Conservation (phyloP, 2,797 vertebrate genomes). For the Borostomias antarcticus region DNA sequence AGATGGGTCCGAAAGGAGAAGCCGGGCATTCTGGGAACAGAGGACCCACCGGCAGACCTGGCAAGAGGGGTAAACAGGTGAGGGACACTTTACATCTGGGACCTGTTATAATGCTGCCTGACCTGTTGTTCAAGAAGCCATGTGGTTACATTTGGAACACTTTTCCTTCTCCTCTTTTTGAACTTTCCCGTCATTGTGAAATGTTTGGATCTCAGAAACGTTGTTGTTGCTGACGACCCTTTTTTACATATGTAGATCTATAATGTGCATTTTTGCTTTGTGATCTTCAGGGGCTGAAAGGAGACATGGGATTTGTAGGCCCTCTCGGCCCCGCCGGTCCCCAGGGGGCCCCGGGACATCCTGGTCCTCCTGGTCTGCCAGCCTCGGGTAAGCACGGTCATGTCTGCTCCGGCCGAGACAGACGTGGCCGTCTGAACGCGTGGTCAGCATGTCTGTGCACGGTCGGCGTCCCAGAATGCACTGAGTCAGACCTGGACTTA, state of each 20-base stretch:
- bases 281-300: slow-evolving; percentile 86
- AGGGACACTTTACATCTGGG: slow-evolving; percentile 19
- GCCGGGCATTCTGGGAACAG: slow-evolving; percentile 89
- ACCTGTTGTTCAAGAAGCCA: not conserved
- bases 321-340: slow-evolving; percentile 87
- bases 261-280: slow-evolving; percentile 11
- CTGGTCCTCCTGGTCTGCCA: slow-evolving; percentile 86
- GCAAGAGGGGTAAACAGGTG: slow-evolving; percentile 98
- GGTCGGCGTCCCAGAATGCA: not conserved
- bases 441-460: not conserved
- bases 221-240: not conserved
- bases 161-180: not conserved
- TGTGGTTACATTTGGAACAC: not conserved
- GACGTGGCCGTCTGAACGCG: too few species aligned
- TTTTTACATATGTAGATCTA: not conserved
- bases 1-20: slow-evolving; percentile 98
- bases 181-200: not conserved
- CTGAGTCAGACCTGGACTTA: not conserved
- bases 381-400: slow-evolving; percentile 85
- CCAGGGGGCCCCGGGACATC: slow-evolving; percentile 86
- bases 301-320: slow-evolving; percentile 82
- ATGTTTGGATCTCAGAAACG: slow-evolving; percentile 7
- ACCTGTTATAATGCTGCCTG: not conserved
- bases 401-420: too few species aligned
- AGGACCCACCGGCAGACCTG: slow-evolving; percentile 94